Evolutionary conservation across 2,797 vertebrate genomes (phyloP), one percentile per base, ranked within the genome.

Genomic region (Rallus crepitans): DNA sequence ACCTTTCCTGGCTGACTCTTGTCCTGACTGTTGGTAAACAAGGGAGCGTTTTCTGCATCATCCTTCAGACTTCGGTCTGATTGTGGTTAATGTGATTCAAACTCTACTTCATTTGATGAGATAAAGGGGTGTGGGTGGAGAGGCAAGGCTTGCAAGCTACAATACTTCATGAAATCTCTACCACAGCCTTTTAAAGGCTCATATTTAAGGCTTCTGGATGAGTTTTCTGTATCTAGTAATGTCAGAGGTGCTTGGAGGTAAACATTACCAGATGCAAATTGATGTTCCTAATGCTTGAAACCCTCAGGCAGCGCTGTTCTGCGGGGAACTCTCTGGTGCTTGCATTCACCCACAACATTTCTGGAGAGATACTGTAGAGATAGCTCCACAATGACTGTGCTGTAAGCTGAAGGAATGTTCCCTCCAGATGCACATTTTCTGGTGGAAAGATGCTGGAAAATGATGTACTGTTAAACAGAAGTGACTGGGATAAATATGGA

Each of bases 261-360:
- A 53, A 42, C 0, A 1, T 56, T 39, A 47, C 4, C 30, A 35
- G 45, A 18, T 56, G 35, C 5, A n/a, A 47, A 57, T 50, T 30
- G 21, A 9, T 35, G 20, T 70, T 65, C 5, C 20, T 37, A 47
- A 6, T 59, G 37, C 11, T 2, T 77, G 59, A 87, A 70, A 47
- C 6, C 6, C 5, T 66, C 6, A 2, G 31, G 55, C 28, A 50
- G 27, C 3, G 2, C 4, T 57, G 3, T 3, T 65, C 9, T 31
- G 20, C 33, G 30, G 37, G 52, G 31, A 69, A 6, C 31, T 20
- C 56, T 61, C 28, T 45, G 15, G 6, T 59, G 11, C n/a, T 66
- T 88, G 11, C 14, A 12, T 52, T 77, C 60, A 37, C n/a, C 8
- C 2, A 3, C 18, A n/a, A 4, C 21, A 39, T 9, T 18, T 85